Conservation (phyloP, 1,140 invertebrate genomes). For the Adelges cooleyi region DNA sequence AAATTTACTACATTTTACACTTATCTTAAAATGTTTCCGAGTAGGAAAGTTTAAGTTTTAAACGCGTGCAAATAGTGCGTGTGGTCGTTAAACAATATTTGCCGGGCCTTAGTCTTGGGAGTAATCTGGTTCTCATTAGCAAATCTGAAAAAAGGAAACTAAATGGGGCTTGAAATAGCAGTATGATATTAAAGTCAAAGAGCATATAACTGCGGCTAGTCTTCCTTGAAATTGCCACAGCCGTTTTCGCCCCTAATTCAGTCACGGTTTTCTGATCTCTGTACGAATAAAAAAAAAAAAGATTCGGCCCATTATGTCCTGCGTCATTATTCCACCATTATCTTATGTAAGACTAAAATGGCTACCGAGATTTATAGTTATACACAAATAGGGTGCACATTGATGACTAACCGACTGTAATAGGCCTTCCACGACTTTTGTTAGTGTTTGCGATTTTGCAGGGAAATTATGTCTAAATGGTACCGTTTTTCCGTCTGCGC, state of each 20-base stretch:
- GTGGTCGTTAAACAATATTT: slow-evolving; percentile 24
- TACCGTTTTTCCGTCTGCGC: no score
- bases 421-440: neutral
- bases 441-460: neutral
- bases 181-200: slow-evolving; percentile 26
- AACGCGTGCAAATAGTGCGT: slow-evolving; percentile 27
- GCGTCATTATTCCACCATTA: slow-evolving; percentile 22
- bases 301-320: neutral
- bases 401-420: no score
- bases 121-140: slow-evolving; percentile 26
- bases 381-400: no score
- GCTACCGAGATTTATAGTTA: no score
- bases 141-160: slow-evolving; percentile 18
- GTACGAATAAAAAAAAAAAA: slow-evolving; percentile 15
- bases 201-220: slow-evolving; percentile 27
- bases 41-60: neutral
- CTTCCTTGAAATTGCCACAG: slow-evolving; percentile 25
- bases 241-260: slow-evolving; percentile 28
- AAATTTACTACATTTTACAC: no score
- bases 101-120: slow-evolving; percentile 5
- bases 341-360: neutral
- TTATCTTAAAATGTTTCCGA: no score
- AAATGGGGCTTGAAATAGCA: slow-evolving; percentile 28
- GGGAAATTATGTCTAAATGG: no score
- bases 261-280: slow-evolving; percentile 24